Percentiles rank a stretch among this genome's conserved stretches.
These are phyloP conservation scores for Ciconia stormi DNA, from an alignment of 2,113 vertebrate genomes.

Conservation along the genomic window DNA sequence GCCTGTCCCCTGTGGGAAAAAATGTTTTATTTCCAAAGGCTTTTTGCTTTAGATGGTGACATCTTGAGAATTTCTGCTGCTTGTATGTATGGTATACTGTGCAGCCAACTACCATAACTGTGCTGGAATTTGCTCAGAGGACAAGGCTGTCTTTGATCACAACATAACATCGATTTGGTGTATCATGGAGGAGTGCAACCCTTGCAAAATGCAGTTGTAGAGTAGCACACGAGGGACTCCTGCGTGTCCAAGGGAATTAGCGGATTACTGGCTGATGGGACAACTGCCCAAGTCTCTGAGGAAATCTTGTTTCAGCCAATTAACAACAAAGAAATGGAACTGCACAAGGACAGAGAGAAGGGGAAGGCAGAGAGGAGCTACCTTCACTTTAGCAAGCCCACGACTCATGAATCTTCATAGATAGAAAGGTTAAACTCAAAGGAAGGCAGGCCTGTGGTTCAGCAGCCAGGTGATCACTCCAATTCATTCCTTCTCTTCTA, in stretches of 20 bases:
- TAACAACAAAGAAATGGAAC: background rate
- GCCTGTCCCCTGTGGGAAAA: background rate
- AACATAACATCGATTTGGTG: background rate
- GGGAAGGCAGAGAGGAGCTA: background rate
- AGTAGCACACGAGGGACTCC: background rate
- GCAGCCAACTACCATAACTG: background rate
- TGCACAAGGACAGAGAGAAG: background rate
- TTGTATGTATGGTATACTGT: background rate
- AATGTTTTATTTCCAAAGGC: background rate
- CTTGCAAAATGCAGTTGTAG: background rate
- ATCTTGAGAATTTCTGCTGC: background rate
- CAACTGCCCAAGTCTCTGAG: background rate
- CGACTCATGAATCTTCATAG: background rate
- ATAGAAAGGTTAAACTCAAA: background rate
- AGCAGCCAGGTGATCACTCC: background rate
- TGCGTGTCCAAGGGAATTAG: background rate
- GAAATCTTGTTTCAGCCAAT: background rate
- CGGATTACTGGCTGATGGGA: background rate
- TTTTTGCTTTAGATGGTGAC: background rate
- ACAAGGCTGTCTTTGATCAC: constrained; percentile 19
- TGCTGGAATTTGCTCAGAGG: background rate
- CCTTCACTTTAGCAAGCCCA: background rate
- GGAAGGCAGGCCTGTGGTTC: background rate
- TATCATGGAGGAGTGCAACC: background rate
- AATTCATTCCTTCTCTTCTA: background rate